These are phyloP conservation scores for Muscicapa striata DNA, from an alignment of 2,797 vertebrate genomes.

Conservation along the genomic window DNA sequence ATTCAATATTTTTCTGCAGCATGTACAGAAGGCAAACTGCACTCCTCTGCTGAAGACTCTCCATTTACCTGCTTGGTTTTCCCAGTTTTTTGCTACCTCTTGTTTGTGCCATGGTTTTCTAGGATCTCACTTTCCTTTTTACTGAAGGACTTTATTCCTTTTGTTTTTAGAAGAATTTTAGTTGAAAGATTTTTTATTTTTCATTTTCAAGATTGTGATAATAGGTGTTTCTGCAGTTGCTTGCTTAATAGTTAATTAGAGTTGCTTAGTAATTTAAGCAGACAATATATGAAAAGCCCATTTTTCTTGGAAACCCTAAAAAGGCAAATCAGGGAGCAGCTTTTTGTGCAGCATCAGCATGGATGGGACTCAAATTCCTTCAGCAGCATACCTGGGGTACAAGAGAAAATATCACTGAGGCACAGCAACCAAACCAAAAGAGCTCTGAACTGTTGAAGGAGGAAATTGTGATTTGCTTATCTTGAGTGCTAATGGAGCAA, in stretches of 20 bases:
- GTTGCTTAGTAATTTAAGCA: not conserved
- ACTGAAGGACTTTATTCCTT: not conserved
- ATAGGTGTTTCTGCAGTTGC: not conserved
- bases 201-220: not conserved
- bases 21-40: not conserved
- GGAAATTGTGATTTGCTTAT: not conserved
- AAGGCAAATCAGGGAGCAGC: not conserved
- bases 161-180: not conserved
- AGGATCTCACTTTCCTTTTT: not conserved
- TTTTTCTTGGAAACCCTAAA: not conserved
- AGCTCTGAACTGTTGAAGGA: not conserved
- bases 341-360: not conserved
- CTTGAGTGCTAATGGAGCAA: not conserved
- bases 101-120: not conserved
- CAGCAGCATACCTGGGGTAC: not conserved
- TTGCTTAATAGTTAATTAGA: not conserved
- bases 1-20: not conserved
- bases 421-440: not conserved
- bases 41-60: not conserved
- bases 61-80: not conserved
- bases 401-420: not conserved
- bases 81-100: not conserved
- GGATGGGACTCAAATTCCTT: not conserved
- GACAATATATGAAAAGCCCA: not conserved
- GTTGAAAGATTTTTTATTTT: not conserved